Evolutionary conservation across 2,797 vertebrate species (phyloP).

Genomic region (Coccyzus lansbergi): DNA sequence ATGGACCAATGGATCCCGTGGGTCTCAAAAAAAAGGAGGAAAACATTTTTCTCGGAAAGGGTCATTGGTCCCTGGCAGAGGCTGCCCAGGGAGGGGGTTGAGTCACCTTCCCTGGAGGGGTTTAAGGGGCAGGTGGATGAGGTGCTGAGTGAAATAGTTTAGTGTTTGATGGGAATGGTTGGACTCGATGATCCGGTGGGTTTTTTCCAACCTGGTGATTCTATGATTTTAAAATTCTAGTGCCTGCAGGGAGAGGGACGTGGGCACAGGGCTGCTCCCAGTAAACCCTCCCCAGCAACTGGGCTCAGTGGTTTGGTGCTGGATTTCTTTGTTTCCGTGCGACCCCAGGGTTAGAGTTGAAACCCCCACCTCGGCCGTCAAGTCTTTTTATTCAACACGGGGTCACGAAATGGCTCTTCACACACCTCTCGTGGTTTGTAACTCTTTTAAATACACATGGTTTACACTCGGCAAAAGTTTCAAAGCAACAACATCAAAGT

Average conservation of each 20-base stretch:
- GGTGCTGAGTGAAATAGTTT: too few species aligned
- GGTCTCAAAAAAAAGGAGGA: too few species aligned
- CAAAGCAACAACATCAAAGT: constrained; percentile 80
- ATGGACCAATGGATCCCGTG: too few species aligned
- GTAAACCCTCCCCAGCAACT: neutral
- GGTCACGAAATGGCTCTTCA: constrained; percentile 70
- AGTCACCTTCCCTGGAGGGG: too few species aligned
- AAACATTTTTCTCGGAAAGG: too few species aligned
- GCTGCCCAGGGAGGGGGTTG: too few species aligned
- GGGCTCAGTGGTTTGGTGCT: neutral
- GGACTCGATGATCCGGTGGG: too few species aligned
- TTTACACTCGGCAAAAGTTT: constrained; percentile 78
- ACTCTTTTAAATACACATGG: constrained; percentile 75
- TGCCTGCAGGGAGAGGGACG: neutral
- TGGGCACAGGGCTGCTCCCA: neutral
- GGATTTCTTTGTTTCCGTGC: accelerated
- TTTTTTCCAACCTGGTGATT: too few species aligned
- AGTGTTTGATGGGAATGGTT: too few species aligned
- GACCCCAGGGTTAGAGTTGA: neutral
- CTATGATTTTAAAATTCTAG: too few species aligned
- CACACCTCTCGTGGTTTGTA: neutral
- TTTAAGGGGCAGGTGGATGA: too few species aligned
- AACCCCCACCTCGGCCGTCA: neutral
- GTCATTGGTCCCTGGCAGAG: too few species aligned
- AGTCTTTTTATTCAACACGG: constrained; percentile 77